Percentiles rank a stretch among this genome's conserved stretches.
Evolutionary conservation across 2,888 invertebrate genomes (phyloP).

Genomic region (Amblyjoppa fuscipennis): DNA sequence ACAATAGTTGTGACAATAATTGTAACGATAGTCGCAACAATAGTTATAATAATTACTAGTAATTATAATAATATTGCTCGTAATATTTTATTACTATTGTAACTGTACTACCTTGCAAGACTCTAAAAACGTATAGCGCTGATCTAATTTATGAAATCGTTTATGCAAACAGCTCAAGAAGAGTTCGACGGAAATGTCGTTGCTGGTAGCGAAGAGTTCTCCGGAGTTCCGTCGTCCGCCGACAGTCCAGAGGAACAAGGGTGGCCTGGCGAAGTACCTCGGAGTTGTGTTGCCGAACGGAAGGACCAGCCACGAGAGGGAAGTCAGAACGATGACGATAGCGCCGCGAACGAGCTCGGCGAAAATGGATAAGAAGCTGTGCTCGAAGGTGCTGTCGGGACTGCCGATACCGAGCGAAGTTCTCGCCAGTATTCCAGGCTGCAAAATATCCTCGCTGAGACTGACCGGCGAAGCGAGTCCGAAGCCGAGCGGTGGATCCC

Average conservation of each 20-base stretch:
- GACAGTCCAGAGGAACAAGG: slow-evolving; percentile 81
- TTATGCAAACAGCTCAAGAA: slow-evolving; percentile 73
- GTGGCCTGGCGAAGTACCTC: slow-evolving; percentile 82
- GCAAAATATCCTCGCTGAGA: slow-evolving; percentile 81
- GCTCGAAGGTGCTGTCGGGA: slow-evolving; percentile 86
- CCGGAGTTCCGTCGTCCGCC: slow-evolving; percentile 83
- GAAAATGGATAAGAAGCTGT: slow-evolving; percentile 87
- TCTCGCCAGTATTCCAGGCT: slow-evolving; percentile 78
- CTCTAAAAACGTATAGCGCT: background rate
- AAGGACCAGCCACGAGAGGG: slow-evolving; percentile 73
- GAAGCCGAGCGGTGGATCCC: slow-evolving; percentile 71
- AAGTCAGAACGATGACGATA: slow-evolving; percentile 78
- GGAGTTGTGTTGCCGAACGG: slow-evolving; percentile 75
- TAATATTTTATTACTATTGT: background rate
- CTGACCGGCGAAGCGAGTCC: slow-evolving; percentile 79
- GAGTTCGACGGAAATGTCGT: slow-evolving; percentile 78
- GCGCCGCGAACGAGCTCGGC: slow-evolving; percentile 86
- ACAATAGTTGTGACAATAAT: background rate
- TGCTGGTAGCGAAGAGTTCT: slow-evolving; percentile 81
- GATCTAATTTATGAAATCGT: background rate
- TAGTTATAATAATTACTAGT: background rate
- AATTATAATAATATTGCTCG: background rate
- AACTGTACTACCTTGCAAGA: background rate
- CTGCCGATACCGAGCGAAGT: slow-evolving; percentile 79
- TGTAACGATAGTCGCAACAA: background rate